phyloP scores from a whole-genome alignment of 1,140 invertebrate genomes.

The Drosophila parabipectinata region DNA sequence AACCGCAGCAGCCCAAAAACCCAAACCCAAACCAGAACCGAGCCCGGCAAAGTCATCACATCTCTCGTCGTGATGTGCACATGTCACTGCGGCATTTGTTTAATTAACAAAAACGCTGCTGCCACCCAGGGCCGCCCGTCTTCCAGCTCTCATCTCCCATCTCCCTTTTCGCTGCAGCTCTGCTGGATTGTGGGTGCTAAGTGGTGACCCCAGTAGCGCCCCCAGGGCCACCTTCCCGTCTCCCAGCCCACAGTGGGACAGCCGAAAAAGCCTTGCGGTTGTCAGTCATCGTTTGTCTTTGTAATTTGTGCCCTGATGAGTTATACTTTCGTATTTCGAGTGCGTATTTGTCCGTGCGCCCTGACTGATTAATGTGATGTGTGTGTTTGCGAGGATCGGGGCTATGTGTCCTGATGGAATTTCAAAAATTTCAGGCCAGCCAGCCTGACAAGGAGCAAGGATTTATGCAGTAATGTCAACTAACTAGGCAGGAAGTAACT shows the following conservation, averaged over 20 bases:
- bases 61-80: slow-evolving; percentile 75
- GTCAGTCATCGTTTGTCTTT: slow-evolving; percentile 80
- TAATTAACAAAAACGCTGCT: slow-evolving; percentile 76
- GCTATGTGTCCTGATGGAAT: slow-evolving; percentile 35
- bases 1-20: slow-evolving; percentile 37
- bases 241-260: slow-evolving; percentile 19
- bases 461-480: no score
- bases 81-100: slow-evolving; percentile 82
- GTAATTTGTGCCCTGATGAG: slow-evolving; percentile 80
- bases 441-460: no score
- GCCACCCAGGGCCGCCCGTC: slow-evolving; percentile 1
- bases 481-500: no score
- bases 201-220: slow-evolving; percentile 49
- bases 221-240: not conserved
- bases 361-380: slow-evolving; percentile 72
- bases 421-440: slow-evolving; percentile 16
- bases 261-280: slow-evolving; percentile 60
- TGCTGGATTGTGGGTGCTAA: slow-evolving; percentile 73
- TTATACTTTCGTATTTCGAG: slow-evolving; percentile 56
- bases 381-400: slow-evolving; percentile 51
- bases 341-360: slow-evolving; percentile 40
- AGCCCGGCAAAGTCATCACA: slow-evolving; percentile 63
- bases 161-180: slow-evolving; percentile 17
- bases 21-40: slow-evolving; percentile 33
- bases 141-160: not conserved